Percentiles rank a stretch among this genome's conserved stretches.
phyloP scores from a whole-genome alignment of 2,797 vertebrate species.

The Periophthalmus magnuspinnatus region DNA sequence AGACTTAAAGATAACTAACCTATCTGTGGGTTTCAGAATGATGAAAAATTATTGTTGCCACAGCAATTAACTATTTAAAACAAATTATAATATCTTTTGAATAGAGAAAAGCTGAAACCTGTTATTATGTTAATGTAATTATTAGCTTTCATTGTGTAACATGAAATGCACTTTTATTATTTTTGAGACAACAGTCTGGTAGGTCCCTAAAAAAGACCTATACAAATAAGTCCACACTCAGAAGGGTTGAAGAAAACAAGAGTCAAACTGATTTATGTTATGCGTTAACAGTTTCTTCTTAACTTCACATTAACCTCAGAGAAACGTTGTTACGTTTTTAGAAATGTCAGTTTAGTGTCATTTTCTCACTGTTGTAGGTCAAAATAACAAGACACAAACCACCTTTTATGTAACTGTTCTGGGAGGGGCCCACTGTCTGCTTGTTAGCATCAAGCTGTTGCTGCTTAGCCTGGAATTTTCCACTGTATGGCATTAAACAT shows the following conservation, averaged over 20 bases:
- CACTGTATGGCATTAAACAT: background rate
- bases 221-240: background rate
- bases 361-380: background rate
- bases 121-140: no score
- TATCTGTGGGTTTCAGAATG: no score
- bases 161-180: background rate
- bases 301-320: background rate
- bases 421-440: no score
- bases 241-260: background rate
- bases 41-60: no score
- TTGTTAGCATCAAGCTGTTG: no score
- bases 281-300: background rate
- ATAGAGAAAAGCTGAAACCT: no score
- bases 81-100: no score
- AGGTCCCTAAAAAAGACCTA: background rate
- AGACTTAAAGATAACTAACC: no score
- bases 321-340: background rate
- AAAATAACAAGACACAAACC: background rate
- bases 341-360: background rate
- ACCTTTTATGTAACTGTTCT: background rate
- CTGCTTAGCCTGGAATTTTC: background rate
- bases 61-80: no score
- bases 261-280: background rate
- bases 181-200: background rate
- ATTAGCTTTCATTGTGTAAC: background rate